Evolutionary conservation across 2,797 vertebrate genomes (phyloP).

Genomic region (Dicrostonyx torquatus): DNA sequence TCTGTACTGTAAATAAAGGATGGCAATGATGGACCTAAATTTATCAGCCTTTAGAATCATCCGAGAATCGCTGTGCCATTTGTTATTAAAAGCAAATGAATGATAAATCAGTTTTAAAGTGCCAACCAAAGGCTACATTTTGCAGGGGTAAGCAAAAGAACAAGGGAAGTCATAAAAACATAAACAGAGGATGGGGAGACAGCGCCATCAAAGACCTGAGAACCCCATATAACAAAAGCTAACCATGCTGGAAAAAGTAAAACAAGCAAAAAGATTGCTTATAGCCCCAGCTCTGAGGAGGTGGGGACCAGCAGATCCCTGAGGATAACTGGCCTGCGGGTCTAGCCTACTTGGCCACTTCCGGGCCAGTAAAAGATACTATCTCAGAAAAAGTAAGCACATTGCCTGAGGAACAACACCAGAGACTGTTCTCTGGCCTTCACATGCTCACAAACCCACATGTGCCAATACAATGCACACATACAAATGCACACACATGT

Average conservation of each 20-base stretch:
- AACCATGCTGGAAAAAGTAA: background rate
- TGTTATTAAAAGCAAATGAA: slow-evolving; percentile 49
- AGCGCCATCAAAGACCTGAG: background rate
- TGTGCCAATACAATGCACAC: background rate
- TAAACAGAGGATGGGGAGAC: background rate
- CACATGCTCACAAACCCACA: background rate
- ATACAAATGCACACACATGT: background rate
- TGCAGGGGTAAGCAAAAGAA: slow-evolving; percentile 22
- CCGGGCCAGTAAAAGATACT: background rate
- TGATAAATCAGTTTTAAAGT: slow-evolving; percentile 49
- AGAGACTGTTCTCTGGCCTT: background rate
- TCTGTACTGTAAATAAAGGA: slow-evolving; percentile 38
- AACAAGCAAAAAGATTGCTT: background rate
- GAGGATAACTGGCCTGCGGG: background rate
- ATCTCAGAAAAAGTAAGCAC: background rate
- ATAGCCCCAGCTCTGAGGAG: background rate
- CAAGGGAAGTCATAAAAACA: slow-evolving; percentile 42
- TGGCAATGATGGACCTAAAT: slow-evolving; percentile 17
- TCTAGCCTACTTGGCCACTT: background rate
- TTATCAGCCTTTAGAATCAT: background rate
- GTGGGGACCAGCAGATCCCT: background rate
- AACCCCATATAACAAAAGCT: background rate
- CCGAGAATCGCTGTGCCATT: slow-evolving; percentile 28
- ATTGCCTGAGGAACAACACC: background rate
- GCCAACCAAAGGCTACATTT: slow-evolving; percentile 39